Evolutionary conservation across 1,140 invertebrate genomes (phyloP).

Genomic region (Batillaria attramentaria): DNA sequence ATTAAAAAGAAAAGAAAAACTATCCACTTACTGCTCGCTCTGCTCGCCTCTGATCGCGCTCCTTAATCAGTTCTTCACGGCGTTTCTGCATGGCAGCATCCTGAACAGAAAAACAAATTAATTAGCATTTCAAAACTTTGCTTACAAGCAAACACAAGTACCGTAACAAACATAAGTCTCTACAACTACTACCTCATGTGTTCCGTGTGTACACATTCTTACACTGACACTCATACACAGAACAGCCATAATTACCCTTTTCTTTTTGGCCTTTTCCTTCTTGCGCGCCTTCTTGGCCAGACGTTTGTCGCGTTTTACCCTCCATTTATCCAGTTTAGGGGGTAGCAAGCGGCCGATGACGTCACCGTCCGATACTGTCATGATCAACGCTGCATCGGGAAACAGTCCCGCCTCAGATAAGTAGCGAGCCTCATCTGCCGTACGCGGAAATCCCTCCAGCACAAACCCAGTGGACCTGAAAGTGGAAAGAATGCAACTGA

Average conservation of each 20-base stretch:
- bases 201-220: background rate
- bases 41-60: constrained; percentile 32
- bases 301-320: constrained; percentile 63
- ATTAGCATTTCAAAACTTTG: background rate
- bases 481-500: too few species aligned
- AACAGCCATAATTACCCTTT: constrained; percentile 54
- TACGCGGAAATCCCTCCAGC: constrained; percentile 71
- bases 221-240: background rate
- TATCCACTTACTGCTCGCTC: constrained; percentile 25
- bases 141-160: background rate
- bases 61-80: constrained; percentile 42
- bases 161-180: background rate
- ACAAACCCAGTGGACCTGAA: constrained; percentile 70
- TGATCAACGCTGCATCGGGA: constrained; percentile 67
- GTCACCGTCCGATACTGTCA: constrained; percentile 66
- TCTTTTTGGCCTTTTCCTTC: constrained; percentile 68
- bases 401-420: constrained; percentile 69
- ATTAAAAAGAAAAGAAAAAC: background rate
- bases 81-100: constrained; percentile 54
- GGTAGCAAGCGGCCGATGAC: constrained; percentile 69
- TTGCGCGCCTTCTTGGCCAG: constrained; percentile 61
- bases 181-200: background rate
- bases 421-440: constrained; percentile 66
- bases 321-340: constrained; percentile 69
- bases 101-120: constrained; percentile 29